Percentiles rank a stretch among this genome's conserved stretches.
These are phyloP conservation scores for Galemys pyrenaicus DNA, from an alignment of 2,113 vertebrate genomes.

Conservation along the genomic window DNA sequence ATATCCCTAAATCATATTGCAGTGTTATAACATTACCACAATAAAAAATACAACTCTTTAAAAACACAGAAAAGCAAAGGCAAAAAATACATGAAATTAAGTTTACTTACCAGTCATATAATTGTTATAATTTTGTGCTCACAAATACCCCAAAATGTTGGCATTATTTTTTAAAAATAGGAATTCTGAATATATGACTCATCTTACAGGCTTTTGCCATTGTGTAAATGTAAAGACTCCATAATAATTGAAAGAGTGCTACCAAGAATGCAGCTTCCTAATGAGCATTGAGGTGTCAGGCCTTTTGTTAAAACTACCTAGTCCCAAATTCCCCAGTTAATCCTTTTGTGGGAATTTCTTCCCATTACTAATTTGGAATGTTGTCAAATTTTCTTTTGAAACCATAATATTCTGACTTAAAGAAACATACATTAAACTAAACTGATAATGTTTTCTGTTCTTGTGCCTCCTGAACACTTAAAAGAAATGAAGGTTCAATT, in stretches of 20 bases:
- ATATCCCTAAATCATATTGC: no score
- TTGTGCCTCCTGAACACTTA: slow-evolving; percentile 77
- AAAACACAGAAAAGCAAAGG: no score
- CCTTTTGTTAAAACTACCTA: background rate
- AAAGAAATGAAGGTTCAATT: slow-evolving; percentile 80
- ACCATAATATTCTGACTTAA: slow-evolving; percentile 68
- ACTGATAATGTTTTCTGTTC: slow-evolving; percentile 78
- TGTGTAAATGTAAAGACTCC: background rate
- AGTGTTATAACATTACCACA: no score
- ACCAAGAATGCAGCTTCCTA: background rate
- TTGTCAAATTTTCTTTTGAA: slow-evolving; percentile 76
- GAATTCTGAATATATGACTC: slow-evolving; percentile 28
- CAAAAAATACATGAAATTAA: no score
- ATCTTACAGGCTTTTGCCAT: background rate
- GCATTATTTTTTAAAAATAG: slow-evolving; percentile 12
- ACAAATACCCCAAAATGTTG: background rate
- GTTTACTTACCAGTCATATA: no score
- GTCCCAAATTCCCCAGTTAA: background rate
- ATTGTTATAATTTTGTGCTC: no score
- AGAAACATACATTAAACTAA: slow-evolving; percentile 69
- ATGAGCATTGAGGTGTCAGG: background rate
- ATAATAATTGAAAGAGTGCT: background rate
- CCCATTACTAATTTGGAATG: slow-evolving; percentile 16
- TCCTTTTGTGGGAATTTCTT: background rate
- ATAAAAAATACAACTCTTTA: no score